Conservation (phyloP, 2,888 invertebrate genomes). For the Apodemia hepburni region DNA sequence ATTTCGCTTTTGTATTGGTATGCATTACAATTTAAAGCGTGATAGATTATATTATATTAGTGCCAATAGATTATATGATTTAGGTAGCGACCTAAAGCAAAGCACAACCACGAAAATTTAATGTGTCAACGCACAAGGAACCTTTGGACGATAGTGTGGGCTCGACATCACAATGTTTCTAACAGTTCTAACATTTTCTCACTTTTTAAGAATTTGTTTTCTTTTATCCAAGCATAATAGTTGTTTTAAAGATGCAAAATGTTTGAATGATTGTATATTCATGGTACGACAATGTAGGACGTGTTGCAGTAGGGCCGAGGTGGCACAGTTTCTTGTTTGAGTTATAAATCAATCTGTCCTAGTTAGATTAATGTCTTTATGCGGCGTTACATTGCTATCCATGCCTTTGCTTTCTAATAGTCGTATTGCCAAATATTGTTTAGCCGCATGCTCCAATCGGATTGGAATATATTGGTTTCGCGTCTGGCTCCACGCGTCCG, state of each 20-base stretch:
- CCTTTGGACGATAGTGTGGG: too few species aligned
- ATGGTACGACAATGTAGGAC: conserved; percentile 65
- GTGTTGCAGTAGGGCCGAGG: conserved; percentile 65
- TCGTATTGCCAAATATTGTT: conserved; percentile 59
- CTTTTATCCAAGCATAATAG: not conserved
- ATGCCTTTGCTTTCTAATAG: conserved; percentile 65
- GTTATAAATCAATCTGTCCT: conserved; percentile 72
- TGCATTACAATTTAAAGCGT: too few species aligned
- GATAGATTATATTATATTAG: too few species aligned
- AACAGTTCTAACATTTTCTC: not conserved
- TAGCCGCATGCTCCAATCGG: conserved; percentile 39
- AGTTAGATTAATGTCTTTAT: conserved; percentile 67
- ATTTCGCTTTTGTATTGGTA: too few species aligned
- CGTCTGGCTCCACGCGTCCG: conserved; percentile 34
- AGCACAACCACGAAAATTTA: too few species aligned
- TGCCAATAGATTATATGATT: too few species aligned
- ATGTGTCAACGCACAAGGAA: too few species aligned
- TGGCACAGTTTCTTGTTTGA: conserved; percentile 72
- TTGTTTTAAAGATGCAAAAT: conserved; percentile 3
- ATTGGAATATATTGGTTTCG: conserved; percentile 19
- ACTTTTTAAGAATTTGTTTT: not conserved
- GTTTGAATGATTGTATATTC: conserved; percentile 50
- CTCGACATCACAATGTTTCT: not conserved
- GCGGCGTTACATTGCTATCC: conserved; percentile 50
- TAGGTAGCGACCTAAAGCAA: too few species aligned